phyloP scores from a whole-genome alignment of 1,140 invertebrate genomes.

The Dreissena rostriformis region DNA sequence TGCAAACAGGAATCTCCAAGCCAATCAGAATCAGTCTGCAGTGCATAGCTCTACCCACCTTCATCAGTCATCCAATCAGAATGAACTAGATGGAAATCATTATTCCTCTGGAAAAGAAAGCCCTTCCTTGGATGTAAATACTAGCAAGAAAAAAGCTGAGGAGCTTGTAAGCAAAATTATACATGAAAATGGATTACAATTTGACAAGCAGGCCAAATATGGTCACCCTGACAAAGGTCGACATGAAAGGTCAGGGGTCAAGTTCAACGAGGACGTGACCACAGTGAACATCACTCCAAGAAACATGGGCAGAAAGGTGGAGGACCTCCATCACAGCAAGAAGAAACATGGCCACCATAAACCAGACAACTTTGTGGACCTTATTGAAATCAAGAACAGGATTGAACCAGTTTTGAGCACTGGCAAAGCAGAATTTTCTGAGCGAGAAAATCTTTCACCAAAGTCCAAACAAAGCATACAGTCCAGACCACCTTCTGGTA shows the following conservation, averaged over 20 bases:
- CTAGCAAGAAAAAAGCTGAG: conserved; percentile 28
- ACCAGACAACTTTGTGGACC: conserved; percentile 35
- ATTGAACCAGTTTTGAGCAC: conserved; percentile 38
- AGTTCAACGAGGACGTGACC: conserved; percentile 66
- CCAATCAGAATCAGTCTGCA: conserved; percentile 4
- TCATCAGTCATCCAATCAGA: conserved; percentile 10
- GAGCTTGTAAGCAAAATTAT: conserved; percentile 36
- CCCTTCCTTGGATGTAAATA: not conserved
- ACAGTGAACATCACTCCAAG: conserved; percentile 71
- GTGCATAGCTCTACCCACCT: not conserved
- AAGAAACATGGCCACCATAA: conserved; percentile 28
- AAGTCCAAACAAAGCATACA: not conserved
- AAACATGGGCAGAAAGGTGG: conserved; percentile 67
- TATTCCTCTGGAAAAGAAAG: too few relatives aligned
- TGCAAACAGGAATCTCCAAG: conserved; percentile 37
- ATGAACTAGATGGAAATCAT: not conserved
- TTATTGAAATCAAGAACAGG: conserved; percentile 46
- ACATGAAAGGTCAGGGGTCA: conserved; percentile 57
- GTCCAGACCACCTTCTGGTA: conserved; percentile 18
- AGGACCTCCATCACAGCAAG: conserved; percentile 48
- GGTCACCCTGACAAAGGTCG: not conserved
- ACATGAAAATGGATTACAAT: conserved; percentile 27
- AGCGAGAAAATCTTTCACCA: not conserved
- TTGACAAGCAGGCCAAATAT: conserved; percentile 21
- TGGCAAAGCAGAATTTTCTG: conserved; percentile 21